Conservation (phyloP, 2,797 vertebrate species). For the Saxicola maurus region DNA sequence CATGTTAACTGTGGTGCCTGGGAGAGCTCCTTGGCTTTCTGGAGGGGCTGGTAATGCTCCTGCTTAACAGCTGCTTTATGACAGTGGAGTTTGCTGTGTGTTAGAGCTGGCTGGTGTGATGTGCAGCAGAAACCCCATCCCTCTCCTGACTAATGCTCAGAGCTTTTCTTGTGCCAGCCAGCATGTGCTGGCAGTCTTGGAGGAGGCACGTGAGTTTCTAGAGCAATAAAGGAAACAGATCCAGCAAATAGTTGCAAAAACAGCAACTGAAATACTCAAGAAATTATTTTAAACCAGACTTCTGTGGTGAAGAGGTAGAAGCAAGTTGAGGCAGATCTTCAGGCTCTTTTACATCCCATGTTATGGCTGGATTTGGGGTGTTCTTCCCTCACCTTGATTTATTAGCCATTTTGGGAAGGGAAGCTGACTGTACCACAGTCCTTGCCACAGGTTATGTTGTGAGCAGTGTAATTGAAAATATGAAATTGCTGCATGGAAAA, state of each 20-base stretch:
- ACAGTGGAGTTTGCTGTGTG: not conserved
- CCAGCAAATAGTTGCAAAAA: not conserved
- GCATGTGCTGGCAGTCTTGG: not conserved
- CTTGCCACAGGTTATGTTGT: not conserved
- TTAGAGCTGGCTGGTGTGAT: not conserved
- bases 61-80: slow-evolving; percentile 19
- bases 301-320: not conserved
- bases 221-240: not conserved
- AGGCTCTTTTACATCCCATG: not conserved
- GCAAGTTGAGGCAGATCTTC: not conserved
- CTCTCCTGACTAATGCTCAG: not conserved
- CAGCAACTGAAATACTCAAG: not conserved
- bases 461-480: not conserved
- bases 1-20: not conserved
- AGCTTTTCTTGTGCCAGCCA: not conserved
- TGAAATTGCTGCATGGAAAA: not conserved
- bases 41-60: not conserved
- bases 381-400: not conserved
- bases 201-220: not conserved
- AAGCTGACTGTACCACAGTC: not conserved
- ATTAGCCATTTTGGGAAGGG: not conserved
- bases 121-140: not conserved
- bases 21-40: not conserved
- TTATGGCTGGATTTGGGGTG: not conserved
- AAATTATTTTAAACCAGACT: not conserved